Conservation (phyloP, 2,888 invertebrate genomes). For the Hanleya hanleyi region DNA sequence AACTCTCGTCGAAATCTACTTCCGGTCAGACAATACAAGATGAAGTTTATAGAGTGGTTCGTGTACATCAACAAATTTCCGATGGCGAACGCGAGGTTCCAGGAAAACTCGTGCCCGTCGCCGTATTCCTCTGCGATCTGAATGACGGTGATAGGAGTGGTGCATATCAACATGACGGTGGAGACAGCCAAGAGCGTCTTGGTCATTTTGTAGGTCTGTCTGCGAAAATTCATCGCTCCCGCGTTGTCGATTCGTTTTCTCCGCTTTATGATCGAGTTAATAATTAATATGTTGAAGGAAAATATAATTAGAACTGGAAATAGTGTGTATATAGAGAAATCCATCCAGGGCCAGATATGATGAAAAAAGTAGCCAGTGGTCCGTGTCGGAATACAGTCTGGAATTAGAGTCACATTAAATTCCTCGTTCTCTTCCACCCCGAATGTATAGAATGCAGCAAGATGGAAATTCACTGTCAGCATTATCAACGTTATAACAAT, state of each 20-base stretch:
- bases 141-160: neutral
- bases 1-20: neutral
- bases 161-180: neutral
- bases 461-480: neutral
- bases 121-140: conserved; percentile 1
- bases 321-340: neutral
- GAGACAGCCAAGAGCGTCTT: neutral
- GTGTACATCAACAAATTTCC: conserved; percentile 4
- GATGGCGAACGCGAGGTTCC: conserved; percentile 1
- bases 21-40: neutral
- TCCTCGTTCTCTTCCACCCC: neutral
- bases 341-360: neutral
- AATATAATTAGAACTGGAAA: neutral
- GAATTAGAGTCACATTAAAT: neutral
- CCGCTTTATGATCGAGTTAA: neutral
- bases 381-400: neutral
- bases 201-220: neutral
- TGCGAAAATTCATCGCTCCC: neutral
- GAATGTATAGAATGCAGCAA: neutral
- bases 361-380: neutral
- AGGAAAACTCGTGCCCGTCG: neutral
- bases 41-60: neutral
- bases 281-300: neutral
- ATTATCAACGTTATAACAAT: neutral
- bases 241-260: neutral